phyloP scores from a whole-genome alignment of 2,888 invertebrate species.

The Pristionchus japonicus region DNA sequence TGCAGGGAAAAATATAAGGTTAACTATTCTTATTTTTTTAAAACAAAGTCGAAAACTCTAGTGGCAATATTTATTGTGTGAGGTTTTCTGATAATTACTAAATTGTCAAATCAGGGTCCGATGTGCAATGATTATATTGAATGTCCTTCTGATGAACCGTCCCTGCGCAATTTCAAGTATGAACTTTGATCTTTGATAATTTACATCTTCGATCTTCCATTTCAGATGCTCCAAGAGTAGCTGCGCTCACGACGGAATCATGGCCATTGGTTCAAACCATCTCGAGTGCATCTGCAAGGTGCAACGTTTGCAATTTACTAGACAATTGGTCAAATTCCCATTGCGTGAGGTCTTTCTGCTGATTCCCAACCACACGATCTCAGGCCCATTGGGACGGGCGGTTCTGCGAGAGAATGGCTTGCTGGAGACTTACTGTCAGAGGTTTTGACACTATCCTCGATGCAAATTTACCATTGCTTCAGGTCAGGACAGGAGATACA shows the following conservation, averaged over 20 bases:
- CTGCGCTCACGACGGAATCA: conserved; percentile 69
- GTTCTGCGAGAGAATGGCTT: conserved; percentile 71
- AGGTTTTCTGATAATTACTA: background rate
- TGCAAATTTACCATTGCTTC: background rate
- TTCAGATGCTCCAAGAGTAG: conserved; percentile 69
- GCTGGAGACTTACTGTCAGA: conserved; percentile 69
- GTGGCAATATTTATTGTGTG: background rate
- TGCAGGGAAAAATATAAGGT: conserved; percentile 30
- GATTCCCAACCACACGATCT: background rate
- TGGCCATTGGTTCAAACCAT: conserved; percentile 67
- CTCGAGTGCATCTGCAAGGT: conserved; percentile 71
- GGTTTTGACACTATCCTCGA: conserved; percentile 43
- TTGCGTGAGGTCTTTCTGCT: background rate
- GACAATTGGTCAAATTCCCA: background rate
- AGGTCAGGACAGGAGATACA: conserved; percentile 52
- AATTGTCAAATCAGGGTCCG: background rate
- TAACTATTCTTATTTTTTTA: too few species aligned
- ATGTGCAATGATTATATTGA: background rate
- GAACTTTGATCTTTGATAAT: background rate
- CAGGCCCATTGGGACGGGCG: conserved; percentile 72
- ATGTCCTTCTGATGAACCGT: background rate
- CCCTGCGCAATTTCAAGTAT: background rate
- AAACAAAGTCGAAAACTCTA: too few species aligned
- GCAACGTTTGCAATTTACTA: background rate
- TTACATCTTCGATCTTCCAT: conserved; percentile 8